phyloP scores from a whole-genome alignment of 2,113 vertebrate species.

The Oncorhynchus tshawytscha region DNA sequence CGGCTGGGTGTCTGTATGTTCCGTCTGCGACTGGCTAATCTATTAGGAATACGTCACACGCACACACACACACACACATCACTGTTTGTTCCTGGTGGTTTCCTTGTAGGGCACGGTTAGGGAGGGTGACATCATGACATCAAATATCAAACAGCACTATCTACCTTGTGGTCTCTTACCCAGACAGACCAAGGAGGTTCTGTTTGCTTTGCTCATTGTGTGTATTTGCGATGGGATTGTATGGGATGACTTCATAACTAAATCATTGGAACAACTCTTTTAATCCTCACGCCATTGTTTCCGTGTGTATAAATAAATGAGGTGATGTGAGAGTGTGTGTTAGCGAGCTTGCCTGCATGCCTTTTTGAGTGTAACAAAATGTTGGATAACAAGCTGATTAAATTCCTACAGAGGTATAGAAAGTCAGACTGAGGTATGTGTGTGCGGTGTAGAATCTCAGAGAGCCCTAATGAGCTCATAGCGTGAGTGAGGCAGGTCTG shows the following conservation, averaged over 20 bases:
- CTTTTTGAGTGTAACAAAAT: too few relatives aligned
- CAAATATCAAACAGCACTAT: slow-evolving; percentile 55
- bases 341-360: too few relatives aligned
- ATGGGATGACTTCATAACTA: slow-evolving; percentile 33
- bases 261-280: not conserved
- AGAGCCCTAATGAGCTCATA: not conserved
- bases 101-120: slow-evolving; percentile 29
- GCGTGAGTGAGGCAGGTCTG: slow-evolving; percentile 3
- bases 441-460: slow-evolving; percentile 1
- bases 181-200: slow-evolving; percentile 29
- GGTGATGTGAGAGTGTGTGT: too few relatives aligned
- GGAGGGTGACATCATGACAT: slow-evolving; percentile 41
- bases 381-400: not conserved
- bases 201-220: slow-evolving; percentile 32
- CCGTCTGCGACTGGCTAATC: too few relatives aligned
- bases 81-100: slow-evolving; percentile 48
- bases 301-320: not conserved
- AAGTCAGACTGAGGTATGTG: not conserved
- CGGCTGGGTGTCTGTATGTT: too few relatives aligned
- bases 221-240: slow-evolving; percentile 38
- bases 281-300: not conserved
- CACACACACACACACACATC: not conserved
- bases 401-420: not conserved
- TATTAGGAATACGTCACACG: too few relatives aligned
- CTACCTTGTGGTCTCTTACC: slow-evolving; percentile 31